Percentiles rank a stretch among this genome's conserved stretches.
Conservation (phyloP, 2,888 invertebrate genomes). For the Onthophagus sagittarius region DNA sequence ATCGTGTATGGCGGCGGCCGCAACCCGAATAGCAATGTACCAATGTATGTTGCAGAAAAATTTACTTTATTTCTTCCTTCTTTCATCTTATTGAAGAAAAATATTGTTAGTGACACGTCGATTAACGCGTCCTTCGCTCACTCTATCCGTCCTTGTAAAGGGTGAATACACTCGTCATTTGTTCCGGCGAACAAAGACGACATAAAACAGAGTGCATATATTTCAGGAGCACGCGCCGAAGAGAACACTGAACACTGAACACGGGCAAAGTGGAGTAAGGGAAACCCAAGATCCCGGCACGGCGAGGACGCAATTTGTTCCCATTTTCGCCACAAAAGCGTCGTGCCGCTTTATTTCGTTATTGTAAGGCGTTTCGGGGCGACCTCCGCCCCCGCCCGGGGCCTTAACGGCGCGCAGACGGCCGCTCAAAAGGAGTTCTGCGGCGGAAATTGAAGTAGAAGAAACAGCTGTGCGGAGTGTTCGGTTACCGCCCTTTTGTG, state of each 20-base stretch:
- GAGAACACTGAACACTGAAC: neutral
- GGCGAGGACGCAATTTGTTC: neutral
- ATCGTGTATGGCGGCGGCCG: conserved; percentile 2
- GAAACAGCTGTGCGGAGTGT: neutral
- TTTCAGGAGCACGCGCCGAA: neutral
- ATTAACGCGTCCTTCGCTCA: neutral
- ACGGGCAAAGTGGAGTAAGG: neutral
- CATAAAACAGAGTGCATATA: neutral
- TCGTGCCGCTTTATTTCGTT: neutral
- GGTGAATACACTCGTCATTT: neutral
- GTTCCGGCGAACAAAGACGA: neutral
- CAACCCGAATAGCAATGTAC: neutral
- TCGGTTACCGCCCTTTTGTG: neutral
- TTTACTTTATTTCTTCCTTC: neutral
- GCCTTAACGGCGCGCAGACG: neutral
- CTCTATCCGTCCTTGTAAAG: neutral
- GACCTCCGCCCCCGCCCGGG: neutral
- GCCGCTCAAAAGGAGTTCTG: neutral
- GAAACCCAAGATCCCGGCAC: neutral
- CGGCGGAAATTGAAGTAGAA: neutral
- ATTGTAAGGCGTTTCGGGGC: neutral
- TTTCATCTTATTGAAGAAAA: too few species aligned
- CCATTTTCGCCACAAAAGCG: neutral
- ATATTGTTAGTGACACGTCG: neutral
- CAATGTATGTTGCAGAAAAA: neutral